Conservation (phyloP, 2,888 invertebrate genomes). For the Tetropium fuscum region DNA sequence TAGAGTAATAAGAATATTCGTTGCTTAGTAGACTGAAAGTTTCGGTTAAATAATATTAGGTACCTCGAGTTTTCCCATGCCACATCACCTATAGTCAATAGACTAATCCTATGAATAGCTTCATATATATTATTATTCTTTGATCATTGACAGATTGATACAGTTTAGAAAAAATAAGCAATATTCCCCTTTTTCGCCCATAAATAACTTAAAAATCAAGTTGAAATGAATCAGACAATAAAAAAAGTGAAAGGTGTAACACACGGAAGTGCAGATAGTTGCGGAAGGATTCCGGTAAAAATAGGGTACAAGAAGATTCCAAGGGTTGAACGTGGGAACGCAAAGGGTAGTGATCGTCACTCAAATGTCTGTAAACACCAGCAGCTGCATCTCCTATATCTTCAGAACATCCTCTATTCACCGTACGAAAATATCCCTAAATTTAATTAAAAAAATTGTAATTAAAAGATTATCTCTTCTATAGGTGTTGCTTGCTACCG, state of each 20-base stretch:
- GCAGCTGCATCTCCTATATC: slow-evolving; percentile 50
- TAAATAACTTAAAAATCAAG: slow-evolving; percentile 29
- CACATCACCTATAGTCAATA: slow-evolving; percentile 8
- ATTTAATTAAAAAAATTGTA: slow-evolving; percentile 48
- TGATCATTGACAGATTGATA: slow-evolving; percentile 11
- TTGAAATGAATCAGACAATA: slow-evolving; percentile 24
- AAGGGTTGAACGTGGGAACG: slow-evolving; percentile 64
- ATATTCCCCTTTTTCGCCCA: slow-evolving; percentile 34
- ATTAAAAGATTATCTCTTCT: slow-evolving; percentile 48
- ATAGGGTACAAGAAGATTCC: slow-evolving; percentile 56
- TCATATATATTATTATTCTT: slow-evolving; percentile 5
- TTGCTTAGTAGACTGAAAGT: slow-evolving; percentile 1
- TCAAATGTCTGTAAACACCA: slow-evolving; percentile 50
- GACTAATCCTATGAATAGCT: slow-evolving; percentile 13
- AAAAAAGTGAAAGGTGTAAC: slow-evolving; percentile 54
- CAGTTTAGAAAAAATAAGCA: slow-evolving; percentile 19
- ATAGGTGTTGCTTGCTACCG: slow-evolving; percentile 7
- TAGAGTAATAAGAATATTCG: too few species aligned
- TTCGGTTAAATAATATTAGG: background rate
- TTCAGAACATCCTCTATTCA: slow-evolving; percentile 24
- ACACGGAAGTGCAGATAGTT: slow-evolving; percentile 62
- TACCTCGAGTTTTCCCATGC: slow-evolving; percentile 13
- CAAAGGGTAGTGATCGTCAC: slow-evolving; percentile 56
- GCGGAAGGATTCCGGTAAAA: slow-evolving; percentile 63
- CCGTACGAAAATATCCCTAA: slow-evolving; percentile 36